Evolutionary conservation across 2,113 vertebrate species (phyloP).

Genomic region (Galeopterus variegatus): DNA sequence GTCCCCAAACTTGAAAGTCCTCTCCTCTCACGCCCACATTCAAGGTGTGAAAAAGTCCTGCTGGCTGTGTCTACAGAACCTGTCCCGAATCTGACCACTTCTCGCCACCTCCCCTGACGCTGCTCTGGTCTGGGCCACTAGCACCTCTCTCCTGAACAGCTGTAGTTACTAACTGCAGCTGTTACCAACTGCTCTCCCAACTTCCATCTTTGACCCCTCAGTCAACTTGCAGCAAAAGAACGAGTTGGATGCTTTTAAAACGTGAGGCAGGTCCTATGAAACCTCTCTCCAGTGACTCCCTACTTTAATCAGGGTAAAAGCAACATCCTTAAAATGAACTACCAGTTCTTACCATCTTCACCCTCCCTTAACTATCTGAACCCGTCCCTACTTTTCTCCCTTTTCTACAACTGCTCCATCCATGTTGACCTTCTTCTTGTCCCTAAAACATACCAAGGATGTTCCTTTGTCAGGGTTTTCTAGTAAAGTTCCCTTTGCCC

Average conservation of each 20-base stretch:
- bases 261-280: background rate
- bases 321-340: background rate
- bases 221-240: background rate
- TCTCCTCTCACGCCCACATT: background rate
- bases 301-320: background rate
- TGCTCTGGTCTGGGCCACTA: background rate
- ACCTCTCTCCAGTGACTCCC: background rate
- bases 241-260: background rate
- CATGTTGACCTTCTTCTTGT: background rate
- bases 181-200: background rate
- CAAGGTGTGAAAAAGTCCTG: background rate
- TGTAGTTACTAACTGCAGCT: background rate
- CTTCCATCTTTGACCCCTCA: background rate
- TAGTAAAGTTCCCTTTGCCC: background rate
- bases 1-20: background rate
- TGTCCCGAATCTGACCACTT: background rate
- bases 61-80: no score
- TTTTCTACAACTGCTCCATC: background rate
- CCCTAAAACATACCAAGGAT: rapidly evolving
- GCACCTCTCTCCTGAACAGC: background rate
- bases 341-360: background rate
- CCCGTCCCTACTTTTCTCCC: background rate
- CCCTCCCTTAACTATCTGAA: background rate
- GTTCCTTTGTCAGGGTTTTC: background rate
- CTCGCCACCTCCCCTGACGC: background rate